Evolutionary conservation across 2,888 invertebrate species (phyloP).

Genomic region (Phalera bucephala): DNA sequence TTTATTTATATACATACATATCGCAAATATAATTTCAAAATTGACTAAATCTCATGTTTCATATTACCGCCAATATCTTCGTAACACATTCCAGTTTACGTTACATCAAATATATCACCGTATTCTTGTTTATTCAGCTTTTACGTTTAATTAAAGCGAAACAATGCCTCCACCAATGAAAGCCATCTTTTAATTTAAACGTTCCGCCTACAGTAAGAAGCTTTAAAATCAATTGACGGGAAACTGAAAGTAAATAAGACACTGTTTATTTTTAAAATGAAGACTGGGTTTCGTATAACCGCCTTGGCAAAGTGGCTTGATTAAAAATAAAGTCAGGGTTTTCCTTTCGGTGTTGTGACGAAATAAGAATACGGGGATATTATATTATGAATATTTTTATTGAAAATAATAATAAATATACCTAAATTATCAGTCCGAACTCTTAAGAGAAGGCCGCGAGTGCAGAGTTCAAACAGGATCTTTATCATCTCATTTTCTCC

Average conservation of each 20-base stretch:
- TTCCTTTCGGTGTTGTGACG: no score
- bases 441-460: no score
- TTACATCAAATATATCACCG: slow-evolving; percentile 45
- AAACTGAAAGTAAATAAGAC: slow-evolving; percentile 25
- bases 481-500: no score
- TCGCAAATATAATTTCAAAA: no score
- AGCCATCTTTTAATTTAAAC: slow-evolving; percentile 10
- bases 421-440: no score
- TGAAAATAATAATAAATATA: no score
- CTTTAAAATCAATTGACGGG: no score
- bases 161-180: slow-evolving; percentile 29
- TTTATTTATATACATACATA: no score
- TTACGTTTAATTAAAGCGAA: slow-evolving; percentile 44
- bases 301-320: slow-evolving; percentile 27
- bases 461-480: no score
- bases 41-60: no score
- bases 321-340: slow-evolving; percentile 29
- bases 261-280: slow-evolving; percentile 28
- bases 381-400: no score
- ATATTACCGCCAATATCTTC: slow-evolving; percentile 23
- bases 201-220: slow-evolving; percentile 3
- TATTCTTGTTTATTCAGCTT: slow-evolving; percentile 38
- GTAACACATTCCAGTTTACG: slow-evolving; percentile 48
- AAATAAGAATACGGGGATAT: no score
- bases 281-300: slow-evolving; percentile 28